Conservation (phyloP, 2,797 vertebrate genomes). For the Hypotaenidia okinawae region DNA sequence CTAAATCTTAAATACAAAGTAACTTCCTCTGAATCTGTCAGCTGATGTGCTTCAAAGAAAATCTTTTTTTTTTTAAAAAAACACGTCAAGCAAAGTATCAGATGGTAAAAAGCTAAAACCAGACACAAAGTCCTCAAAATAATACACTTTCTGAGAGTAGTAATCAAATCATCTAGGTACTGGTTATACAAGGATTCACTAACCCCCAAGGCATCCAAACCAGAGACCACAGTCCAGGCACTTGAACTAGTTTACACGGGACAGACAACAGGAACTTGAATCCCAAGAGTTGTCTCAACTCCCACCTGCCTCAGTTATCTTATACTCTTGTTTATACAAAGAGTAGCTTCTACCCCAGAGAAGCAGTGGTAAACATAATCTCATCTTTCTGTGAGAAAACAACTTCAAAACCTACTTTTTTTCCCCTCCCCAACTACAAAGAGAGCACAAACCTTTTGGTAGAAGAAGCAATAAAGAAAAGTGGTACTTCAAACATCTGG, state of each 20-base stretch:
- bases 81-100: not conserved
- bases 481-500: not conserved
- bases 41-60: not conserved
- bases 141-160: not conserved
- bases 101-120: not conserved
- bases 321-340: not conserved
- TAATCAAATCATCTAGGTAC: not conserved
- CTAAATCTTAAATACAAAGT: constrained; percentile 50
- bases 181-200: constrained; percentile 51
- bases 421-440: not conserved
- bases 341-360: not conserved
- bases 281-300: not conserved
- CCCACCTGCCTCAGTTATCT: not conserved
- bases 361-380: not conserved
- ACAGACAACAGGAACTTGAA: not conserved
- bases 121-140: not conserved
- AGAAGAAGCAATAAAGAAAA: not conserved
- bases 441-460: not conserved
- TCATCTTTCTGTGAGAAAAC: not conserved
- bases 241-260: not conserved
- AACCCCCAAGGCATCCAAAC: not conserved
- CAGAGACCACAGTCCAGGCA: constrained; percentile 28
- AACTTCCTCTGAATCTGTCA: constrained; percentile 41
- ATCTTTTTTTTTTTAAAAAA: not conserved
- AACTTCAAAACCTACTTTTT: not conserved